A percentile compares a stretch with the other conserved stretches of the same genome.
Evolutionary conservation across 2,888 invertebrate species (phyloP).

Genomic region (Brachynemurus nebulosus): DNA sequence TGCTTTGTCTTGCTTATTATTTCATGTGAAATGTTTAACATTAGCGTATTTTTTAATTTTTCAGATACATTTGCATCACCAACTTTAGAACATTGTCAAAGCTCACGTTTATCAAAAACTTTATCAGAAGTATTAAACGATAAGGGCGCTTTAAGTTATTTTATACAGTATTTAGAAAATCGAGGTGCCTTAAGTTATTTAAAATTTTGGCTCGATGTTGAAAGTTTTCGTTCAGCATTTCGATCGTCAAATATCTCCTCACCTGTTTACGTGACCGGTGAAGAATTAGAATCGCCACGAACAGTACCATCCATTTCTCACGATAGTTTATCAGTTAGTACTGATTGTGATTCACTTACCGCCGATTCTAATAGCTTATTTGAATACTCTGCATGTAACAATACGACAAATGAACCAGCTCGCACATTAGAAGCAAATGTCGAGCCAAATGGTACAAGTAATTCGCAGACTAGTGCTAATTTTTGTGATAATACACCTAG

Average conservation of each 20-base stretch:
- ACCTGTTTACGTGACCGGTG: constrained; percentile 9
- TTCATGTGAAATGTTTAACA: too few species aligned
- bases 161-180: constrained; percentile 76
- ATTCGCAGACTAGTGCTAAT: too few species aligned
- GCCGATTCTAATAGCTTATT: constrained; percentile 29
- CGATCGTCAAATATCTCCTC: constrained; percentile 10
- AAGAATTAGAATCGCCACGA: constrained; percentile 17
- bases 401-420: not conserved
- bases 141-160: constrained; percentile 66
- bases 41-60: constrained; percentile 1
- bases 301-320: constrained; percentile 25
- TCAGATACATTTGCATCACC: not conserved
- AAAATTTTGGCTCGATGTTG: constrained; percentile 64
- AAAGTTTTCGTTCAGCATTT: constrained; percentile 42
- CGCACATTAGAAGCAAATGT: not conserved
- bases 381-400: constrained; percentile 26
- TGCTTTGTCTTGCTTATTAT: too few species aligned
- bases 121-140: constrained; percentile 62
- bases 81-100: constrained; percentile 32
- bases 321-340: constrained; percentile 32
- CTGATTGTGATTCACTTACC: constrained; percentile 31
- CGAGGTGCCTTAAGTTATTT: constrained; percentile 49
- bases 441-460: constrained; percentile 22
- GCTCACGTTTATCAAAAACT: constrained; percentile 60
- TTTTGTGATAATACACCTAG: constrained; percentile 27